phyloP scores from a whole-genome alignment of 1,140 invertebrate genomes.

The Steinernema khuongi region DNA sequence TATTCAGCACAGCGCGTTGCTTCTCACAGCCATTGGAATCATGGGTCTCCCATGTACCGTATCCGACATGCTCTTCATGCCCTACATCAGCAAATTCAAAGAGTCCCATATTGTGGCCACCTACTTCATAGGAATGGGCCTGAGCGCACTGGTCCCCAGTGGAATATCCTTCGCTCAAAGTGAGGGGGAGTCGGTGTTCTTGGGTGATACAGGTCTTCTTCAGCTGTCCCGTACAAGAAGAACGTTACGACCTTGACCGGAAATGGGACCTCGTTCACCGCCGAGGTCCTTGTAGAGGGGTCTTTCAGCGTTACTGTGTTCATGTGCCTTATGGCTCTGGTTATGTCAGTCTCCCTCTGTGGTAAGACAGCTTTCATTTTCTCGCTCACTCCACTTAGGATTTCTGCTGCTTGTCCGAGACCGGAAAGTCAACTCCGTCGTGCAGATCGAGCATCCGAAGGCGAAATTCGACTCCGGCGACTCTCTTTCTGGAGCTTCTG shows the following conservation, averaged over 20 bases:
- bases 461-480: not conserved
- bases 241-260: not conserved
- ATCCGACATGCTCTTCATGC: slow-evolving; percentile 6
- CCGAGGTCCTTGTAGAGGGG: not conserved
- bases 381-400: not conserved
- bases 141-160: not conserved
- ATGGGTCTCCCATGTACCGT: slow-evolving; percentile 8
- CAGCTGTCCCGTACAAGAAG: not conserved
- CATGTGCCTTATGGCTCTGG: not conserved
- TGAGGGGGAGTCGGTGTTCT: not conserved
- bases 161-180: not conserved
- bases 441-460: not conserved
- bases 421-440: not conserved
- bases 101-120: slow-evolving; percentile 6
- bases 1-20: slow-evolving; percentile 10
- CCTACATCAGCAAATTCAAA: slow-evolving; percentile 3
- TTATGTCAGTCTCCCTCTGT: not conserved
- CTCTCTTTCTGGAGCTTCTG: not conserved
- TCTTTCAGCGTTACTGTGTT: not conserved
- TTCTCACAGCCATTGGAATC: not conserved
- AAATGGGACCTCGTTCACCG: not conserved
- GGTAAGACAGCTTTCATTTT: not conserved
- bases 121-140: slow-evolving; percentile 3
- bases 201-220: no score
- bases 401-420: not conserved